Evolutionary conservation across 1,140 invertebrate genomes (phyloP).

Genomic region (Campodea augens): DNA sequence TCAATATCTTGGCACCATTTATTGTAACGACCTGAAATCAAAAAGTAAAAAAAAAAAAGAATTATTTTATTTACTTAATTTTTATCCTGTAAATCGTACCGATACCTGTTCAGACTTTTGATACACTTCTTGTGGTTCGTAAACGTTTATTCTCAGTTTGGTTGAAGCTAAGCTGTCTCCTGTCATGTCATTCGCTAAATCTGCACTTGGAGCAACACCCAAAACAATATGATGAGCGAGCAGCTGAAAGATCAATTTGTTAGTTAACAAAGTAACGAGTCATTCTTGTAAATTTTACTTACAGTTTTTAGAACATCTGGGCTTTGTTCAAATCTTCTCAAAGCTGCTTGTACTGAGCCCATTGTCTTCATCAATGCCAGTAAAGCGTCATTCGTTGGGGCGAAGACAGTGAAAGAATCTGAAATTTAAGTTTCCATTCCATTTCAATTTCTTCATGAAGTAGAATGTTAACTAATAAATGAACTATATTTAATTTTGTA

Average conservation of each 20-base stretch:
- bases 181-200: conserved; percentile 6
- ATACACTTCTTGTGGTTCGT: too few relatives aligned
- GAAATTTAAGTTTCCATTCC: too few relatives aligned
- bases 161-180: conserved; percentile 8
- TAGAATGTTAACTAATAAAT: too few relatives aligned
- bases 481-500: too few relatives aligned
- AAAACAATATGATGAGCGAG: conserved; percentile 10
- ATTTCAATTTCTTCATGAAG: too few relatives aligned
- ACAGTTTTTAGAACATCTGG: not conserved
- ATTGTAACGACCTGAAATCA: too few relatives aligned
- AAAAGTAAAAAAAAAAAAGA: too few relatives aligned
- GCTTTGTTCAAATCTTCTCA: not conserved
- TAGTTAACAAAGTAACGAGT: too few relatives aligned
- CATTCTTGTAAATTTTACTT: not conserved
- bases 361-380: not conserved
- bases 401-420: not conserved
- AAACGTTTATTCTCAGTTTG: conserved; percentile 14
- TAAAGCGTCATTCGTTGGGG: not conserved
- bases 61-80: too few relatives aligned
- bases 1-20: conserved; percentile 21
- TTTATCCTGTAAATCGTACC: too few relatives aligned
- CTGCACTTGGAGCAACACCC: conserved; percentile 3
- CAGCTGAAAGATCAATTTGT: conserved; percentile 6
- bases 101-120: too few relatives aligned
- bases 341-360: not conserved